Evolutionary conservation across 2,113 vertebrate genomes (phyloP), one percentile per base, ranked within the genome.

Genomic region (Ahaetulla prasina): DNA sequence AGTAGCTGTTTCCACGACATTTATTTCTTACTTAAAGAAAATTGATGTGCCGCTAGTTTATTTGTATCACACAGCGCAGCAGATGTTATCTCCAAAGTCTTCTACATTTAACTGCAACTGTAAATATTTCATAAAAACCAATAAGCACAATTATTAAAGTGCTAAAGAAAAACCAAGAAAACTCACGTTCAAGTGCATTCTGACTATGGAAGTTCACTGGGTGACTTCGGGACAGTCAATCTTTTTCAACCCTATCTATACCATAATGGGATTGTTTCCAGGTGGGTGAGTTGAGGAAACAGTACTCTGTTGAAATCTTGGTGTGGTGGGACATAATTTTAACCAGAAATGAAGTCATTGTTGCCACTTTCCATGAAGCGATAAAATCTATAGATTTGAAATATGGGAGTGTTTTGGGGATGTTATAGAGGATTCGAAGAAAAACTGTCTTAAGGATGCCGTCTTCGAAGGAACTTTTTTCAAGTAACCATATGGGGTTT

Each of bases 21-120:
- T 95, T 89, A 92, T 3, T 68, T 91, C 39, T 90, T 53, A 60
- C 54, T 86, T 93, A 93, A 93, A 92, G 94, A 95, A 94, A 92
- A 57, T n/a, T 93, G 89, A 74, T 92, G 35, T 43, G 35, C 74
- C 74, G 93, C 35, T 94, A 74, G 87, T 93, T 54, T 91, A 18
- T 57, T 22, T 91, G 55, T 89, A 74, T 92, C 54, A 2, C 93
- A 92, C 55, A 94, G 54, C 39, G 16, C 50, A 57, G 88, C 50
- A 7, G 45, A 85, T 85, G 14, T 90, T 94, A 52, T 89, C 85
- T 85, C n/a, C 35, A 6, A 85, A 91, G 23, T 50, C 3, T 57
- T 91, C 20, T 80, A 43, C 18, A 60, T 23, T 74, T 90, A 91
- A 55, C 1, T 91, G 25, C 16, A 54, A 4, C 57, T 90, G 35